These are phyloP conservation scores for Phthorimaea operculella DNA, from an alignment of 1,140 invertebrate genomes.

Conservation along the genomic window DNA sequence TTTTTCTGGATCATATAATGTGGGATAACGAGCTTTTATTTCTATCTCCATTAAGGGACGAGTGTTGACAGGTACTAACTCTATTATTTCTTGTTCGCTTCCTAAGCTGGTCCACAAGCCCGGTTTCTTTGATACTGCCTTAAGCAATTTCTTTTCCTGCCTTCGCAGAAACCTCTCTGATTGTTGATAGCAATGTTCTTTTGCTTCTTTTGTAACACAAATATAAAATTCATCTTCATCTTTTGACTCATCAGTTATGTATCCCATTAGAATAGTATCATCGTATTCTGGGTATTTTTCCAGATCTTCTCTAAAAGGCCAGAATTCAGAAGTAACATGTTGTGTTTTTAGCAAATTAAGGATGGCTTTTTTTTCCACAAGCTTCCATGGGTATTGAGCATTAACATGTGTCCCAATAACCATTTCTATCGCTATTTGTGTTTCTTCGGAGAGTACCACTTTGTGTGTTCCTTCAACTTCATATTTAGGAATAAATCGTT, in stretches of 20 bases:
- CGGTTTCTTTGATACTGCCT: conserved; percentile 71
- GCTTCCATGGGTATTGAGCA: conserved; percentile 79
- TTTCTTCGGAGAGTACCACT: conserved; percentile 52
- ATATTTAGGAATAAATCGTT: conserved; percentile 57
- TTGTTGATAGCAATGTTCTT: conserved; percentile 70
- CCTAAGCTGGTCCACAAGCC: conserved; percentile 72
- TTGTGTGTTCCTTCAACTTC: conserved; percentile 56
- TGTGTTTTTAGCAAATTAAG: conserved; percentile 69
- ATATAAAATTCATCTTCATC: conserved; percentile 75
- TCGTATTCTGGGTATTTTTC: conserved; percentile 60
- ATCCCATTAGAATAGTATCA: conserved; percentile 73
- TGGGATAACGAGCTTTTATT: conserved; percentile 71
- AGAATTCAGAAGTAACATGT: conserved; percentile 69
- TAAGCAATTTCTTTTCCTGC: conserved; percentile 71
- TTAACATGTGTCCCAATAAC: conserved; percentile 71
- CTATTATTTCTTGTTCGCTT: conserved; percentile 73
- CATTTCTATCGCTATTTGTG: conserved; percentile 63
- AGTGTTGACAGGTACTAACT: conserved; percentile 61
- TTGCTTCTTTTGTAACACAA: conserved; percentile 72
- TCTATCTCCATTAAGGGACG: conserved; percentile 73
- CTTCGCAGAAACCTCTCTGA: conserved; percentile 57
- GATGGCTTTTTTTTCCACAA: conserved; percentile 71
- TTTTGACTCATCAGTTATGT: conserved; percentile 72
- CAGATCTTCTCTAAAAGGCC: conserved; percentile 65
- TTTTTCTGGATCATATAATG: conserved; percentile 55